A percentile compares a stretch with the other conserved stretches of the same genome.
These are phyloP conservation scores for Archegozetes longisetosus DNA, from an alignment of 1,140 invertebrate species.

Conservation along the genomic window DNA sequence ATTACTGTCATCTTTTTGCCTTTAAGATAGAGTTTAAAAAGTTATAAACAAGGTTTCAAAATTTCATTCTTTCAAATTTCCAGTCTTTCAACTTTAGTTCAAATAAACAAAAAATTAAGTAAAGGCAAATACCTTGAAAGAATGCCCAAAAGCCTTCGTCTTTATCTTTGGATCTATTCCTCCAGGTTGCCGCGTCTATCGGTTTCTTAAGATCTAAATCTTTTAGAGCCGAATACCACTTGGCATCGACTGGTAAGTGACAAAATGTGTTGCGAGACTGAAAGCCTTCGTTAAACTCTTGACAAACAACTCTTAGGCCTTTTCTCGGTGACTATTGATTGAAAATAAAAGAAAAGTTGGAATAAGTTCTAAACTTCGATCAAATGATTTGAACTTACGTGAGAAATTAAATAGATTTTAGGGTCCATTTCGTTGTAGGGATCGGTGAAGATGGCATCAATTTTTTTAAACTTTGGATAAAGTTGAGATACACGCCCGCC, in stretches of 20 bases:
- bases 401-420: conserved; percentile 6
- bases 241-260: conserved; percentile 9
- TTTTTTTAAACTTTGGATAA: neutral
- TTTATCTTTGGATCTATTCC: conserved; percentile 13
- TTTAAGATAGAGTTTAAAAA: neutral
- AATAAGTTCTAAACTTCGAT: neutral
- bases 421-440: conserved; percentile 8
- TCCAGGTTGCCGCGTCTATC: conserved; percentile 8
- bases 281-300: conserved; percentile 8
- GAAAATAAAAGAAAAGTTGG: neutral
- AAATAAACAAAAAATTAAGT: no score
- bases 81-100: no score
- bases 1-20: conserved; percentile 12
- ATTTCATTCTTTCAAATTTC: no score
- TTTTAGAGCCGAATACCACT: conserved; percentile 6
- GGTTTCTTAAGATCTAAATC: conserved; percentile 2
- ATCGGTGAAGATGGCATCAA: conserved; percentile 10
- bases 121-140: conserved; percentile 16
- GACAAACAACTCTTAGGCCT: conserved; percentile 8
- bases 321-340: neutral
- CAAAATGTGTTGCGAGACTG: neutral
- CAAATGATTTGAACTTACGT: conserved; percentile 1
- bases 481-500: neutral
- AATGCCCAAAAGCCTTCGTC: conserved; percentile 13
- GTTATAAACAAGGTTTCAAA: neutral